These are phyloP conservation scores for Carollia perspicillata DNA, from an alignment of 2,113 vertebrate genomes.

Conservation along the genomic window DNA sequence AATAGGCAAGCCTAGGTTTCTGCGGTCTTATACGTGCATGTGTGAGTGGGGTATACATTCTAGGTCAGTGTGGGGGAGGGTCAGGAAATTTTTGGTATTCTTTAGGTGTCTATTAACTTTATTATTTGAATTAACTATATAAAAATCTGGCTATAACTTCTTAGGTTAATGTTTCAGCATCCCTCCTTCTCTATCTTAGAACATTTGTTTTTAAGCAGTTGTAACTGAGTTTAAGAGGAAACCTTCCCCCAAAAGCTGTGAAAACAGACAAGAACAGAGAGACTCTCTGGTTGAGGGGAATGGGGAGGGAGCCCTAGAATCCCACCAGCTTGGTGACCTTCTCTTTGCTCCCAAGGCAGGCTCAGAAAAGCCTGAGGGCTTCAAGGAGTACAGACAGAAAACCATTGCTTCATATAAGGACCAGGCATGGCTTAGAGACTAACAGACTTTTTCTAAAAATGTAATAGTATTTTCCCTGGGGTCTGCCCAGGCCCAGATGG, in stretches of 20 bases:
- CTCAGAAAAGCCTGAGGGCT: background rate
- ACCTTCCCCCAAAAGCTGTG: background rate
- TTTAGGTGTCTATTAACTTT: background rate
- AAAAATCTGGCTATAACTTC: background rate
- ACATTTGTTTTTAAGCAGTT: constrained; percentile 1
- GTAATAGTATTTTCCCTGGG: background rate
- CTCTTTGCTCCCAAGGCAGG: background rate
- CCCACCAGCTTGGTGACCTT: background rate
- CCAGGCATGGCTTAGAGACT: background rate
- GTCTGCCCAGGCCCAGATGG: background rate
- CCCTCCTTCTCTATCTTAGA: constrained; percentile 2
- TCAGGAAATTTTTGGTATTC: background rate
- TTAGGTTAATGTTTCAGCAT: background rate
- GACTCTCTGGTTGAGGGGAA: background rate
- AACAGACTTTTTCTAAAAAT: background rate
- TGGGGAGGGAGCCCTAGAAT: background rate
- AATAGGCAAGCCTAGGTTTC: constrained; percentile 57
- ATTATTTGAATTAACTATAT: constrained; percentile 19
- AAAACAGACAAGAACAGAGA: constrained; percentile 15
- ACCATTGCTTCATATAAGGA: background rate
- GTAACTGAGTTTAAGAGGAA: constrained; percentile 1
- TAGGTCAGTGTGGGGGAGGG: constrained; percentile 57
- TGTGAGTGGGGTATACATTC: background rate
- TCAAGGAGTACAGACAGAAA: background rate
- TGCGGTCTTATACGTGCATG: background rate